Evolutionary conservation across 2,113 vertebrate genomes (phyloP), one percentile per base, ranked within the genome.

Genomic region (Micronycteris hirsuta): DNA sequence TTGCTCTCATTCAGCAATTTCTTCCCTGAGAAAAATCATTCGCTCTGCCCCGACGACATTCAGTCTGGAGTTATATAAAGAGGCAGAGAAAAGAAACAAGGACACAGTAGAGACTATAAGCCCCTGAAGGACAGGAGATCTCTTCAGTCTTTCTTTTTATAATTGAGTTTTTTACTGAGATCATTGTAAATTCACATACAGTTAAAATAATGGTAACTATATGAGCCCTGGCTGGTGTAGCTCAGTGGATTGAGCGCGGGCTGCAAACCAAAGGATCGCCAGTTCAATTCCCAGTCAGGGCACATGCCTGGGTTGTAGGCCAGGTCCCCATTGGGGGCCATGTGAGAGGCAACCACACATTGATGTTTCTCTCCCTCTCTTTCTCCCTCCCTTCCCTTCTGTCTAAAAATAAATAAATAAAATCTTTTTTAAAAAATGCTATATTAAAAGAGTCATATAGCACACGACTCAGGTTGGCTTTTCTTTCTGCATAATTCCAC

Each of bases 161-260:
- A 67, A 22, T 20, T 93, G 81, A 80, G 36, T 74, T 16, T 82
- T 87, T 49, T 36, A 54, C 56, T 47, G 41, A 91, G 41, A 84
- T 65, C 17, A 80, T n/a, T 70, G 82, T 54, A 86, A n/a, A 47
- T 47, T 68, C 36, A n/a, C 65, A 49, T 14, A 19, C 14, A 86
- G 16, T 67, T 83, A 45, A 26, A 43, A 87, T n/a, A 54, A 85
- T 15, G 33, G n/a, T n/a, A n/a, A n/a, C n/a, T n/a, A n/a, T n/a
- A n/a, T n/a, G n/a, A n/a, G n/a, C n/a, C n/a, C n/a, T n/a, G n/a
- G n/a, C n/a, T n/a, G n/a, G n/a, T n/a, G n/a, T n/a, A n/a, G n/a
- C n/a, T n/a, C n/a, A n/a, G n/a, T n/a, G n/a, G n/a, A n/a, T n/a
- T n/a, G n/a, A n/a, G n/a, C n/a, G n/a, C n/a, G n/a, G n/a, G n/a